Base-by-base conservation (phyloP, 2,888 invertebrate species). In the Apantesis nais region DNA sequence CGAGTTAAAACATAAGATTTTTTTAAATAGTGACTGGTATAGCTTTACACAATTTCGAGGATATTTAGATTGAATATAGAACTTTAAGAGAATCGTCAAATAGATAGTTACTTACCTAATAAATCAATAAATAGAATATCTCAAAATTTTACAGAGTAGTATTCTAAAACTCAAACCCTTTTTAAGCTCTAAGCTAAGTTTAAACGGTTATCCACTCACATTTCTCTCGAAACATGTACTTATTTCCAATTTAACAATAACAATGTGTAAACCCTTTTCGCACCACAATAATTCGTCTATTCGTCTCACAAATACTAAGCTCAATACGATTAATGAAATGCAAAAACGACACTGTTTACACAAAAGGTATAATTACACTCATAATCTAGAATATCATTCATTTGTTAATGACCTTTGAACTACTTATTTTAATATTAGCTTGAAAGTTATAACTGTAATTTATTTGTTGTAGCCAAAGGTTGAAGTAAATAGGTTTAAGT, bases 211-310 rank as follows among this genome's bases (percentile, higher is more conserved):
- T 31, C 39, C 39, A 62, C 62, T 14, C n/a, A n/a, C 25, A 62
- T 62, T 14, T 16, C 14, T 58, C 16, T 16, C 29, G 29, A 58
- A 58, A 34, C 14, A n/a, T 31, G 22, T 31, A 39, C 5, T 29
- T 37, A 37, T 22, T 52, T 52, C 58, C 37, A 58, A 37, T 55
- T 66, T 16, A 29, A 37, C 25, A 22, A 66, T 19, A 63, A 29
- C 31, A 63, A 29, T 63, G 29, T 44, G 44, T 41, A 63, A 63
- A 63, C 63, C 63, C 41, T 63, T 62, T 41, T 63, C 44, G 41
- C 29, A 22, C 44, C 41, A 41, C 22, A 44, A 44, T 63, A 63
- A 63, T 63, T 31, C 12, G 44, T 44, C 63, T 29, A 63, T 63
- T 63, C 22, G 44, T 63, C 44, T 44, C 29, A 22, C 63, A 44